Evolutionary conservation across 2,888 invertebrate species (phyloP).

Genomic region (Lissonota sp.): DNA sequence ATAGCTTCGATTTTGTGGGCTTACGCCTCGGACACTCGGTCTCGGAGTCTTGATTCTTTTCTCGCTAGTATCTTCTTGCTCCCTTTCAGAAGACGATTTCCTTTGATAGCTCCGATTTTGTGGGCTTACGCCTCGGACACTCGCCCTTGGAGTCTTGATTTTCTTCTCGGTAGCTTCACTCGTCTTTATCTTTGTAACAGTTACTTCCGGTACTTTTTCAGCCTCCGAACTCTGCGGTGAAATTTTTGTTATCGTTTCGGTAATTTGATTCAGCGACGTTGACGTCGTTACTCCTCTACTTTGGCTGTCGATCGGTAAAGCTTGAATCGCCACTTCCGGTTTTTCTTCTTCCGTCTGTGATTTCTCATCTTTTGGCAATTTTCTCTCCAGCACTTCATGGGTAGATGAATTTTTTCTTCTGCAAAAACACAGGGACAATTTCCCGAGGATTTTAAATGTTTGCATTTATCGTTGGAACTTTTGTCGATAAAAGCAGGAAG

Average conservation of each 20-base stretch:
- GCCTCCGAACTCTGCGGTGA: background rate
- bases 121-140: background rate
- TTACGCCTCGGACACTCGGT: background rate
- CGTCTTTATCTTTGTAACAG: background rate
- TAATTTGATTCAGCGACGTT: conserved; percentile 8
- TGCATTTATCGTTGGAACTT: too few relatives aligned
- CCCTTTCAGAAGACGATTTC: background rate
- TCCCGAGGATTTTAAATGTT: too few relatives aligned
- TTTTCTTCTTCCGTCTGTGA: conserved; percentile 20
- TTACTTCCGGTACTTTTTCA: background rate
- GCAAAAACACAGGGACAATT: too few relatives aligned
- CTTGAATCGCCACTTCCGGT: conserved; percentile 29
- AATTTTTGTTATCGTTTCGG: background rate
- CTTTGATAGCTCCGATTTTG: too few relatives aligned
- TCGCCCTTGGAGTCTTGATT: background rate
- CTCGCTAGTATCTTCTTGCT: background rate
- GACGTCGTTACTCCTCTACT: conserved; percentile 15
- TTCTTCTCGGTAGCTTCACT: background rate
- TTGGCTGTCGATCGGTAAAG: conserved; percentile 9
- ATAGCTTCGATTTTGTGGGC: too few relatives aligned
- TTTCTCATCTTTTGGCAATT: conserved; percentile 3
- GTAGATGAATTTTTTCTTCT: background rate
- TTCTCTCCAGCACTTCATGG: background rate
- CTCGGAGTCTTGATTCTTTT: background rate
- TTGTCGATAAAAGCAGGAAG: too few relatives aligned